Evolutionary conservation across 2,888 invertebrate genomes (phyloP).

Genomic region (Lutraria lutraria): DNA sequence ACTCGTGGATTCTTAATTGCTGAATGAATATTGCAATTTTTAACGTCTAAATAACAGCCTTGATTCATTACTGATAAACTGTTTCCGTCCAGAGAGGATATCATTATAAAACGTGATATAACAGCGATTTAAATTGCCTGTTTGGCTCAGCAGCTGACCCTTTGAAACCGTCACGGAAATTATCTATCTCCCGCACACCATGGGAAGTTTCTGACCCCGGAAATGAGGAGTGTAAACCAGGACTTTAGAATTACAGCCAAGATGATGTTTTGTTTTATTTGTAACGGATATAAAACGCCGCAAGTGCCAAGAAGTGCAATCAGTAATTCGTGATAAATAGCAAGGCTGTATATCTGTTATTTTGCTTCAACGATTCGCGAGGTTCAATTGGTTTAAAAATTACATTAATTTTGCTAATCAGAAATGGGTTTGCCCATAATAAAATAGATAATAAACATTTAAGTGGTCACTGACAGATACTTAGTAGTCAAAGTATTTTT

Average conservation of each 20-base stretch:
- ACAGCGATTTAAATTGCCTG: neutral
- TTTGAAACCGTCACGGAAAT: slow-evolving; percentile 27
- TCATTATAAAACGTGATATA: slow-evolving; percentile 11
- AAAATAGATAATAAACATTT: too few species aligned
- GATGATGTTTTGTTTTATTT: slow-evolving; percentile 3
- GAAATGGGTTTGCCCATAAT: too few species aligned
- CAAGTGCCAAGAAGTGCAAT: neutral
- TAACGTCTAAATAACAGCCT: neutral
- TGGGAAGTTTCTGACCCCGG: slow-evolving; percentile 10
- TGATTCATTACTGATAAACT: neutral
- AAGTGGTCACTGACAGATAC: too few species aligned
- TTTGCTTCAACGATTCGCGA: slow-evolving; percentile 9
- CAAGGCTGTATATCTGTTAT: neutral
- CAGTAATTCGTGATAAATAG: neutral
- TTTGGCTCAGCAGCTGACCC: slow-evolving; percentile 2
- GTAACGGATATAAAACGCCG: neutral
- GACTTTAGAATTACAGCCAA: slow-evolving; percentile 7
- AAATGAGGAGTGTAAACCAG: neutral
- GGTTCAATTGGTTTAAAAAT: too few species aligned
- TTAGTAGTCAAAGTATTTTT: too few species aligned
- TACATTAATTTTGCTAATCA: too few species aligned
- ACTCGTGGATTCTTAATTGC: neutral
- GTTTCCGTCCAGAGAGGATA: neutral
- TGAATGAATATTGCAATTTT: neutral
- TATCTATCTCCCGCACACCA: neutral